A percentile compares a stretch with the other conserved stretches of the same genome.
phyloP scores from a whole-genome alignment of 2,888 invertebrate species.

The Stratiomys singularior region DNA sequence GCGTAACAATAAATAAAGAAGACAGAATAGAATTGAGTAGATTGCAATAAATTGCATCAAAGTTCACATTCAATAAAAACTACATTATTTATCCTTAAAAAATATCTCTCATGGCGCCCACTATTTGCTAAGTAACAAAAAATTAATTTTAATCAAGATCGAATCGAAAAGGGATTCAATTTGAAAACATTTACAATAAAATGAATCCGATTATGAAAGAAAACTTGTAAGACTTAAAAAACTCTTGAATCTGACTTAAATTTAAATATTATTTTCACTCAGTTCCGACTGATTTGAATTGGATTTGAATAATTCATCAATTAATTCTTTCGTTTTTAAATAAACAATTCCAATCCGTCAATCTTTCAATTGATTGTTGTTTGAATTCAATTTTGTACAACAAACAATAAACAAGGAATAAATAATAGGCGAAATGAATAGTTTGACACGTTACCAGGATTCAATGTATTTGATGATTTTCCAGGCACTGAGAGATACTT shows the following conservation, averaged over 20 bases:
- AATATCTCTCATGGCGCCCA: conserved; percentile 51
- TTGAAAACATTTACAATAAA: conserved; percentile 31
- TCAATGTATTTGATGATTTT: conserved; percentile 59
- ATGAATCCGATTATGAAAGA: background rate
- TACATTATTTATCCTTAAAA: conserved; percentile 35
- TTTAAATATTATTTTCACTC: too few relatives aligned
- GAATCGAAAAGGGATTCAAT: background rate
- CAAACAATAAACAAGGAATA: too few relatives aligned
- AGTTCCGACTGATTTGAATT: too few relatives aligned
- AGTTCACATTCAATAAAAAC: background rate
- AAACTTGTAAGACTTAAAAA: too few relatives aligned
- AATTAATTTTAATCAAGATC: background rate
- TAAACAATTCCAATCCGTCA: too few relatives aligned
- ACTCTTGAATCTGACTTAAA: too few relatives aligned
- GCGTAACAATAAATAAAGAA: too few relatives aligned
- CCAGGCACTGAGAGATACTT: conserved; percentile 65
- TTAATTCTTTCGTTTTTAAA: too few relatives aligned
- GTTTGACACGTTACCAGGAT: conserved; percentile 51
- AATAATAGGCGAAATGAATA: background rate
- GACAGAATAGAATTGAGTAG: background rate
- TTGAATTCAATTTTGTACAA: too few relatives aligned
- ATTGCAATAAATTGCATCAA: background rate
- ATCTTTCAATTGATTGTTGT: too few relatives aligned
- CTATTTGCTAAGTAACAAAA: background rate
- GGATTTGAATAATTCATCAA: too few relatives aligned